A percentile compares a stretch with the other conserved stretches of the same genome.
Evolutionary conservation across 2,797 vertebrate species (phyloP).

Genomic region (Erithacus rubecula): DNA sequence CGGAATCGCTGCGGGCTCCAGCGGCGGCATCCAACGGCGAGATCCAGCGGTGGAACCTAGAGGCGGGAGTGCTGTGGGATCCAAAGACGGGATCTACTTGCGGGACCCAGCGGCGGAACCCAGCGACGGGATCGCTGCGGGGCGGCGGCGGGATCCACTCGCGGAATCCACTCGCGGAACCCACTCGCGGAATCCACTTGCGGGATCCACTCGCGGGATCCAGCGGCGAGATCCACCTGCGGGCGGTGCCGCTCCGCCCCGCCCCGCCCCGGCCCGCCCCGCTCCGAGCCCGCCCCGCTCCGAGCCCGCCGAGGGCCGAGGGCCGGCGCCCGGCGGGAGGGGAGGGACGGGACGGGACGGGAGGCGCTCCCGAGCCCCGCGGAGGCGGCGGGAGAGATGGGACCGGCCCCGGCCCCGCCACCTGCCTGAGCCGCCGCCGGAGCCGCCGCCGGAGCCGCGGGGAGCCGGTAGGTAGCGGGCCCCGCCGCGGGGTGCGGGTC

Average conservation of each 20-base stretch:
- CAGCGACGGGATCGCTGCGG: not conserved
- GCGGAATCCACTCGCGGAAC: not conserved
- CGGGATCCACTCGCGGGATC: not conserved
- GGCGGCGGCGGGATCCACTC: too few relatives aligned
- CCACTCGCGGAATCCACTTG: not conserved
- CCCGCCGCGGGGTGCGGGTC: not conserved
- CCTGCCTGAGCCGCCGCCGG: slow-evolving; percentile 27
- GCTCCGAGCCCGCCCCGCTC: not conserved
- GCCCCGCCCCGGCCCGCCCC: not conserved
- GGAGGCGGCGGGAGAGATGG: slow-evolving; percentile 32
- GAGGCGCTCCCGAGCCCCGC: not conserved
- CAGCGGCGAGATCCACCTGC: not conserved
- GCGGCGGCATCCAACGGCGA: too few relatives aligned
- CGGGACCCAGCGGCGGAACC: not conserved
- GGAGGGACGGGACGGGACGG: not conserved
- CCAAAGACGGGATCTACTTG: too few relatives aligned
- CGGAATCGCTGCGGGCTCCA: not conserved
- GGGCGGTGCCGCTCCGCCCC: not conserved
- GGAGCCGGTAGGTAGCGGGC: not conserved
- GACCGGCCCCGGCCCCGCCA: not conserved
- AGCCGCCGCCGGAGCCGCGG: not conserved
- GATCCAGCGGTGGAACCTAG: too few relatives aligned
- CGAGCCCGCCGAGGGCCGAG: not conserved
- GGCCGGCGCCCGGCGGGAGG: not conserved
- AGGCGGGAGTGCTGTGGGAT: too few relatives aligned